Evolutionary conservation across 2,113 vertebrate species (phyloP).

Genomic region (Cranoglanis bouderius): DNA sequence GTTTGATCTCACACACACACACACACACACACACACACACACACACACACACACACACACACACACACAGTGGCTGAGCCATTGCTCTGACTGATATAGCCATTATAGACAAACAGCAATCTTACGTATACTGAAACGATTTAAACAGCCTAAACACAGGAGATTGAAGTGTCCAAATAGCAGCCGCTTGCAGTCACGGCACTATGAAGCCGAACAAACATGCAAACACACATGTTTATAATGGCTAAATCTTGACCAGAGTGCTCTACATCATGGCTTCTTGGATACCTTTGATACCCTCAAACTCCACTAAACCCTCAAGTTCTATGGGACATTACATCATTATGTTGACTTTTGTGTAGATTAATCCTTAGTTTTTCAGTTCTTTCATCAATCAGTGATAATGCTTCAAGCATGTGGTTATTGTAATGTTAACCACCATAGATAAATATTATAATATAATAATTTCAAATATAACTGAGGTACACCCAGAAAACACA

Average conservation of each 20-base stretch:
- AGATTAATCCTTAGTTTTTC: background rate
- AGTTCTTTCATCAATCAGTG: background rate
- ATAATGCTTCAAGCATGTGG: background rate
- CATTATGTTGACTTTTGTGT: background rate
- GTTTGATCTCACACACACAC: constrained; percentile 61
- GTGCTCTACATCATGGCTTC: background rate
- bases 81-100: constrained; percentile 64
- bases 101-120: constrained; percentile 70
- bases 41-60: constrained; percentile 32
- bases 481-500: background rate
- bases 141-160: constrained; percentile 72
- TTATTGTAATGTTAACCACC: background rate
- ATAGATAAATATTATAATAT: too few species aligned
- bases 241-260: background rate
- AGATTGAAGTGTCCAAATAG: constrained; percentile 72
- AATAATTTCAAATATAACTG: too few species aligned
- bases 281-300: background rate
- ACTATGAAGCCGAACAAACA: constrained; percentile 44
- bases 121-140: constrained; percentile 72
- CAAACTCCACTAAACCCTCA: background rate
- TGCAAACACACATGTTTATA: constrained; percentile 27
- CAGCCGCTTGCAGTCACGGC: constrained; percentile 45
- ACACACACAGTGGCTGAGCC: constrained; percentile 54
- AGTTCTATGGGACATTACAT: background rate
- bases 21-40: constrained; percentile 46